Conservation (phyloP, 2,888 invertebrate genomes). For the Scaptomyza caliginosa region DNA sequence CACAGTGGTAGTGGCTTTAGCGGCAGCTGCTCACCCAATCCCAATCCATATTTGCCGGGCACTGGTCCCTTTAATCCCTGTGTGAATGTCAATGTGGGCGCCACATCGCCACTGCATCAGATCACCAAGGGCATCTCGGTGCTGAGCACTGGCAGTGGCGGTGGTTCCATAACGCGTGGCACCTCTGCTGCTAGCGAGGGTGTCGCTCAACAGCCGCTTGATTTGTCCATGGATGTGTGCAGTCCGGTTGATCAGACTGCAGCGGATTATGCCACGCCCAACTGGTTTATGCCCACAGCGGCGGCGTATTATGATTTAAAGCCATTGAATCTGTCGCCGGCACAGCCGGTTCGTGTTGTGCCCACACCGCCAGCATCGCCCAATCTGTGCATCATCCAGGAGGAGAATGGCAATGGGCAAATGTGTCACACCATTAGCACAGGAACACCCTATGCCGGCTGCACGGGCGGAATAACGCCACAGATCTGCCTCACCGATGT, state of each 20-base stretch:
- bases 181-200: conserved; percentile 86
- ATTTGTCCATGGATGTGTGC: conserved; percentile 83
- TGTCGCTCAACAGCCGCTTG: conserved; percentile 81
- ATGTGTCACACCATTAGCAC: conserved; percentile 82
- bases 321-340: conserved; percentile 83
- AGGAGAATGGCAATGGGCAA: conserved; percentile 86
- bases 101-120: conserved; percentile 88
- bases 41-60: conserved; percentile 80
- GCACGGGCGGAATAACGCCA: conserved; percentile 84
- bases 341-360: conserved; percentile 83
- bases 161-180: conserved; percentile 90
- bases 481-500: conserved; percentile 97
- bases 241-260: conserved; percentile 44
- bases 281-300: conserved; percentile 81
- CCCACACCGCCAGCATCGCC: conserved; percentile 84
- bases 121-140: conserved; percentile 89
- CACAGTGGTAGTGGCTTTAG: conserved; percentile 81
- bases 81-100: conserved; percentile 60
- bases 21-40: conserved; percentile 83
- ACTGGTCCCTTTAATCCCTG: conserved; percentile 65
- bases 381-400: conserved; percentile 90
- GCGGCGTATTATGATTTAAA: conserved; percentile 82
- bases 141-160: conserved; percentile 87
- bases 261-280: conserved; percentile 53
- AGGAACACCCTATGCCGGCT: conserved; percentile 80